A percentile compares a stretch with the other conserved stretches of the same genome.
Evolutionary conservation across 1,140 invertebrate species (phyloP).

Genomic region (Lethrus apterus): DNA sequence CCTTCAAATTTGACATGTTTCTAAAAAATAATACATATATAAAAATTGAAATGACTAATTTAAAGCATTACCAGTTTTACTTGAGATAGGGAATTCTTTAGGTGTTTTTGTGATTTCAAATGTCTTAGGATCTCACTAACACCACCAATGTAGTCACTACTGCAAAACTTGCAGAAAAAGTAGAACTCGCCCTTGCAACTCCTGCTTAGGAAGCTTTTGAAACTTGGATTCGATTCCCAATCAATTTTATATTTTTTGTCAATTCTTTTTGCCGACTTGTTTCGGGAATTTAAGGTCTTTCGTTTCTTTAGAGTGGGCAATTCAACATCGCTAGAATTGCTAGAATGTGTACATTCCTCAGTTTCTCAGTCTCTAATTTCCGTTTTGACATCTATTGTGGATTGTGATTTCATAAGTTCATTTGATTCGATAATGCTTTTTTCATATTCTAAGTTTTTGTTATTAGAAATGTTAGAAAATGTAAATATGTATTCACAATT

Average conservation of each 20-base stretch:
- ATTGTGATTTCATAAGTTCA: no score
- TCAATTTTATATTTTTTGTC: slow-evolving; percentile 36
- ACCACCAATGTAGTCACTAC: slow-evolving; percentile 34
- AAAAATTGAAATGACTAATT: background rate
- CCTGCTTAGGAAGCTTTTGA: slow-evolving; percentile 32
- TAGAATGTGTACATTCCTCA: no score
- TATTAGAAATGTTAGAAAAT: no score
- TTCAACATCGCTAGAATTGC: no score
- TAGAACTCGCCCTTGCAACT: slow-evolving; percentile 32
- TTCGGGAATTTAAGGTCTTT: no score
- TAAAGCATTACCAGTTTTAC: slow-evolving; percentile 18
- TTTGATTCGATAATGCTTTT: no score
- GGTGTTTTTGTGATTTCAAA: slow-evolving; percentile 34
- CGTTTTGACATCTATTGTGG: no score
- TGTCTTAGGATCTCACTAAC: slow-evolving; percentile 34
- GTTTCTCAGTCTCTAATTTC: no score
- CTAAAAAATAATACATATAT: slow-evolving; percentile 21
- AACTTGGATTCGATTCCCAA: slow-evolving; percentile 32
- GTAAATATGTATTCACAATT: no score
- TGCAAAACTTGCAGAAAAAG: slow-evolving; percentile 37
- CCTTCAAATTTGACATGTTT: slow-evolving; percentile 35
- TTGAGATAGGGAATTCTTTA: slow-evolving; percentile 20
- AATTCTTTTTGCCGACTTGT: no score
- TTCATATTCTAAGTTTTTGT: no score
- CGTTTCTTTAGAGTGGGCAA: no score